Evolutionary conservation across 2,888 invertebrate species (phyloP).

Genomic region (Dendrolimus pini): DNA sequence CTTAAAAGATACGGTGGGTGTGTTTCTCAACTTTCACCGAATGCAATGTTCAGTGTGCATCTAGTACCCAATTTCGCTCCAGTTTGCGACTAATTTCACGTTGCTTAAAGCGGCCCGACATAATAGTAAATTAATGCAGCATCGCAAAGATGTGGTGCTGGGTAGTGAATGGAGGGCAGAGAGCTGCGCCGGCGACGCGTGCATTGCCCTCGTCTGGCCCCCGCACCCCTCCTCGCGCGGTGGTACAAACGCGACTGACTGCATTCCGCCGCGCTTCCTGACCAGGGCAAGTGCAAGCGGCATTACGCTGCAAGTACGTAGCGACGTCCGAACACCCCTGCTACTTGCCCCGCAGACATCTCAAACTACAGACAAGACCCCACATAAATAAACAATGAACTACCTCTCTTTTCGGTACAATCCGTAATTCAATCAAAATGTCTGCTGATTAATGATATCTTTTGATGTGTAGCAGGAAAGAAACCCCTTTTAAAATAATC

Average conservation of each 20-base stretch:
- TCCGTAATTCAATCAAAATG: constrained; percentile 40
- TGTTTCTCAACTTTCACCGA: constrained; percentile 24
- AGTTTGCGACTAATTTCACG: not conserved
- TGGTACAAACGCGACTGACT: constrained; percentile 70
- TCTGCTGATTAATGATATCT: constrained; percentile 34
- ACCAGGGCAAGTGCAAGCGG: constrained; percentile 71
- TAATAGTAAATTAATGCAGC: constrained; percentile 50
- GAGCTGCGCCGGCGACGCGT: constrained; percentile 63
- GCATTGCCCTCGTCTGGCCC: constrained; percentile 56
- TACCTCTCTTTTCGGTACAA: constrained; percentile 24
- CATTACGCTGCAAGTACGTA: constrained; percentile 67
- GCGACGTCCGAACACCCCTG: constrained; percentile 27
- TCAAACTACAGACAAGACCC: constrained; percentile 33
- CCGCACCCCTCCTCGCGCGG: constrained; percentile 34
- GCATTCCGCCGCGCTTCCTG: constrained; percentile 76
- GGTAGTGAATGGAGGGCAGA: constrained; percentile 61
- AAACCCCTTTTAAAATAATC: constrained; percentile 53
- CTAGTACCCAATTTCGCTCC: constrained; percentile 8
- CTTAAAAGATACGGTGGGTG: constrained; percentile 22
- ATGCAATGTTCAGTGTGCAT: not conserved
- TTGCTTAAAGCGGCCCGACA: constrained; percentile 14
- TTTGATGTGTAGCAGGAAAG: constrained; percentile 36
- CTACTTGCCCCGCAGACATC: constrained; percentile 21
- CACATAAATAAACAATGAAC: constrained; percentile 37
- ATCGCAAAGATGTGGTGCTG: constrained; percentile 53